Conservation (phyloP, 2,888 invertebrate genomes). For the Minunthozetes semirufus region DNA sequence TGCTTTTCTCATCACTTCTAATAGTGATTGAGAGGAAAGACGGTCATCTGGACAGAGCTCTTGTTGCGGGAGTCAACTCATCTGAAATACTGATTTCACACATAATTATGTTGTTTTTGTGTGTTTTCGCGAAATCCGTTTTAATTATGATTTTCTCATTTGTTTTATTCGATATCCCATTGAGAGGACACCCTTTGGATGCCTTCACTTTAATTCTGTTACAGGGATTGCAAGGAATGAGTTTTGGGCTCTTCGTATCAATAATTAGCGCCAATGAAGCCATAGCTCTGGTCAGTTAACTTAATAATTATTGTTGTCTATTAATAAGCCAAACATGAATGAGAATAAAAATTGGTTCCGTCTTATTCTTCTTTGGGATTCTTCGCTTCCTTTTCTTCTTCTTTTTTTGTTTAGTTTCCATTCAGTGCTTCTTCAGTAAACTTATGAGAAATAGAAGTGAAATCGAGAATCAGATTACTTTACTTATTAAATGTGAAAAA, state of each 20-base stretch:
- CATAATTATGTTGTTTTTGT: slow-evolving; percentile 78
- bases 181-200: slow-evolving; percentile 76
- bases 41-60: slow-evolving; percentile 79
- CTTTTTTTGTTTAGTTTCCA: no score
- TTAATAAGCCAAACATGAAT: no score
- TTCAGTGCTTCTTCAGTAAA: no score
- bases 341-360: no score
- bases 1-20: slow-evolving; percentile 82
- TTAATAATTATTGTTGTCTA: no score
- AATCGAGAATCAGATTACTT: no score
- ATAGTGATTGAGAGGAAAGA: slow-evolving; percentile 83
- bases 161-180: slow-evolving; percentile 77
- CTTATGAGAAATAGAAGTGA: no score
- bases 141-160: slow-evolving; percentile 85
- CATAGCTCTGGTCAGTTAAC: slow-evolving; percentile 72
- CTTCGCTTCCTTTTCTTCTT: no score
- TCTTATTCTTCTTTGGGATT: no score
- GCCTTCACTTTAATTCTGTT: slow-evolving; percentile 76
- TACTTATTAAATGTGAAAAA: no score
- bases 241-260: slow-evolving; percentile 88
- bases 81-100: slow-evolving; percentile 50
- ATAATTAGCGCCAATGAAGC: slow-evolving; percentile 83
- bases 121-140: slow-evolving; percentile 79
- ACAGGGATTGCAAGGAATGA: slow-evolving; percentile 91
- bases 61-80: slow-evolving; percentile 48